These are phyloP conservation scores for Sturmia bella DNA, from an alignment of 2,888 invertebrate genomes.

Conservation along the genomic window DNA sequence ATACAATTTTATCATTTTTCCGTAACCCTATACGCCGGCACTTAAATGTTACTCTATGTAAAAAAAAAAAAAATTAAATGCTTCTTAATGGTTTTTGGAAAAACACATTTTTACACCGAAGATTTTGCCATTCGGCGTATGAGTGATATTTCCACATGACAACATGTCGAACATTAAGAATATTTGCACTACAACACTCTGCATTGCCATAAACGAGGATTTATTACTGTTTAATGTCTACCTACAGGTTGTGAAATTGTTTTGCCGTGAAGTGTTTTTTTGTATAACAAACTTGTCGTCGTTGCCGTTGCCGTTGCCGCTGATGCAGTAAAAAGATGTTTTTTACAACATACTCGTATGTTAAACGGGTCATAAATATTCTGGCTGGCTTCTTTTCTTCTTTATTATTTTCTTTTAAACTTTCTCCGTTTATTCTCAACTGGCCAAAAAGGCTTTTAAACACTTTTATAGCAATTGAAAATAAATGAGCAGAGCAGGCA, in stretches of 20 bases:
- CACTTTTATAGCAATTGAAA: constrained; percentile 42
- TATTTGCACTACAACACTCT: constrained; percentile 13
- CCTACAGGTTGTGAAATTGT: constrained; percentile 53
- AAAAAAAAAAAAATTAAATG: neutral
- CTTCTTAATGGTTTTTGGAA: neutral
- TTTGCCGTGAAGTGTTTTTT: constrained; percentile 34
- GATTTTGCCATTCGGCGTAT: constrained; percentile 10
- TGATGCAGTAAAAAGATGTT: constrained; percentile 48
- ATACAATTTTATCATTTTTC: too few species aligned
- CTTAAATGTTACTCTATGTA: too few species aligned
- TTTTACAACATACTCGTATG: constrained; percentile 22
- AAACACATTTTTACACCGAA: neutral
- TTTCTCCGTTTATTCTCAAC: neutral
- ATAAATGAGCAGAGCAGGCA: constrained; percentile 43
- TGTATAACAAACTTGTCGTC: constrained; percentile 23
- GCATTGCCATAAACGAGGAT: constrained; percentile 49
- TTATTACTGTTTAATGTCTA: constrained; percentile 54
- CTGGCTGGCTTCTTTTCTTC: neutral
- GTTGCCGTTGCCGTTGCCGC: neutral
- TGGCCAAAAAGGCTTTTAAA: constrained; percentile 1
- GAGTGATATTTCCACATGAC: constrained; percentile 19
- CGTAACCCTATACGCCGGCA: too few species aligned
- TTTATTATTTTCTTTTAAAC: constrained; percentile 4
- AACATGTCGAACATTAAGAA: neutral
- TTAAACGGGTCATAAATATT: constrained; percentile 62